phyloP scores from a whole-genome alignment of 2,888 invertebrate species.

The Troglohyphantes excavatus region DNA sequence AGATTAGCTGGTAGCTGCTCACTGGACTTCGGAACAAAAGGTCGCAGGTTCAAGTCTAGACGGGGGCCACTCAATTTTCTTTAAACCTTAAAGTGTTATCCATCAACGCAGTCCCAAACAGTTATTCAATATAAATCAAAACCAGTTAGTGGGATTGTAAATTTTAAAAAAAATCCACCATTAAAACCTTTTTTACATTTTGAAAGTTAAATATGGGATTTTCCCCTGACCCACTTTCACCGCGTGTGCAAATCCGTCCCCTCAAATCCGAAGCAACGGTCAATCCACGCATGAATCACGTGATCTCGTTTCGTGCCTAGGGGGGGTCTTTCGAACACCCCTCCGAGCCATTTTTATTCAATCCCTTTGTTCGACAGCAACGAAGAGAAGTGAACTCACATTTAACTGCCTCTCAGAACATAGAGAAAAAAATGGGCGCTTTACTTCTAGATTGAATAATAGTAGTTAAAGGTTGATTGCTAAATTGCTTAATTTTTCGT shows the following conservation, averaged over 20 bases:
- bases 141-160: neutral
- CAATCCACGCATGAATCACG: conserved; percentile 57
- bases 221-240: conserved; percentile 65
- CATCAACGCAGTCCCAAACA: too few species aligned
- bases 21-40: too few species aligned
- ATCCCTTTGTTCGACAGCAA: conserved; percentile 12
- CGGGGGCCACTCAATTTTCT: too few species aligned
- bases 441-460: too few species aligned
- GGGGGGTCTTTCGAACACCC: neutral
- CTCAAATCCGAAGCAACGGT: conserved; percentile 61
- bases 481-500: too few species aligned
- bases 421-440: too few species aligned
- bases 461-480: too few species aligned
- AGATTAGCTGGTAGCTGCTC: too few species aligned
- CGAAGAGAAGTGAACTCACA: neutral
- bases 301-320: conserved; percentile 12
- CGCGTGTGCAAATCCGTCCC: conserved; percentile 8
- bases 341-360: neutral
- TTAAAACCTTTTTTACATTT: neutral
- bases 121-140: too few species aligned
- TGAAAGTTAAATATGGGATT: conserved; percentile 49
- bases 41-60: too few species aligned
- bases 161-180: neutral
- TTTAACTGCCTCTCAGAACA: neutral
- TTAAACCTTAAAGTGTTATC: too few species aligned